Evolutionary conservation across 2,113 vertebrate species (phyloP).

Genomic region (Aphelocoma coerulescens): DNA sequence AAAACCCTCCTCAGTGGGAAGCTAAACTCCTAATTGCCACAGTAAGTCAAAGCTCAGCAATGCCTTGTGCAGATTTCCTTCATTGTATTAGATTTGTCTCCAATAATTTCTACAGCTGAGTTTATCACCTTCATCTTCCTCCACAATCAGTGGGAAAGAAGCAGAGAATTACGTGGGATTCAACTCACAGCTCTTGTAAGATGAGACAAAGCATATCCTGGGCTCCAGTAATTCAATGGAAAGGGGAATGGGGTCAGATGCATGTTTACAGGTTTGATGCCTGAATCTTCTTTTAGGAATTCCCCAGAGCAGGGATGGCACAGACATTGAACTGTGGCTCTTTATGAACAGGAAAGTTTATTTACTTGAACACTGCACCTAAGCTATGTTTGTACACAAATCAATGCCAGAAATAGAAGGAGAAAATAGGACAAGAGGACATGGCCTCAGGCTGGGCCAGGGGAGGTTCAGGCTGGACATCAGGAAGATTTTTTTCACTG

Average conservation of each 20-base stretch:
- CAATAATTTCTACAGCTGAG: background rate
- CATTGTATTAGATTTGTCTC: no score
- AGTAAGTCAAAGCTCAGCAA: background rate
- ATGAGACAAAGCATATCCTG: background rate
- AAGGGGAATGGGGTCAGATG: background rate
- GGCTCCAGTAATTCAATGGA: background rate
- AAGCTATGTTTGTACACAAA: background rate
- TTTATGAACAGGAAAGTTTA: background rate
- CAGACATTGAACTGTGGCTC: background rate
- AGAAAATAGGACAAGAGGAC: background rate
- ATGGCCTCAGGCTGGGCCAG: background rate
- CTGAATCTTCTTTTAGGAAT: background rate
- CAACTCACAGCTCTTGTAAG: background rate
- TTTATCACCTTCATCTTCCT: background rate
- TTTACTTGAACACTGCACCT: no score
- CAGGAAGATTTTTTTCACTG: background rate
- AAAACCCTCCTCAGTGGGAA: background rate
- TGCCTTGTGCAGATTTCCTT: background rate
- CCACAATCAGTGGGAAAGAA: background rate
- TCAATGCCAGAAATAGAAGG: background rate
- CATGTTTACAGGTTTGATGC: background rate
- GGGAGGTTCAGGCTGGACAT: background rate
- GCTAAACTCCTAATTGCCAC: background rate
- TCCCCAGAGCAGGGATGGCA: background rate
- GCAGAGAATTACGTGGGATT: background rate